phyloP scores from a whole-genome alignment of 2,888 invertebrate genomes.

The Spisula solida region DNA sequence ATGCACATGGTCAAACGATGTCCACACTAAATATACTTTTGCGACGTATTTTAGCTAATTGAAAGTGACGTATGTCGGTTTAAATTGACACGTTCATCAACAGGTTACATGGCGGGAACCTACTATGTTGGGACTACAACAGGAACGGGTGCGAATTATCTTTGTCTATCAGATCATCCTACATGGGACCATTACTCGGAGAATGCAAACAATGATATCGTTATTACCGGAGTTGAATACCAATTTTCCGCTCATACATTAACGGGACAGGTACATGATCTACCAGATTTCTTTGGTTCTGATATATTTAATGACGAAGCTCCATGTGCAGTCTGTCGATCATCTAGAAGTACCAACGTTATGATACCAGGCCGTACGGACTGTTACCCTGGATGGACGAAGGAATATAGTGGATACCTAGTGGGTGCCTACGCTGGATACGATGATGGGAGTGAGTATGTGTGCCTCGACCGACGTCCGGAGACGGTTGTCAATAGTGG shows the following conservation, averaged over 20 bases:
- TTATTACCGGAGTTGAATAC: slow-evolving; percentile 32
- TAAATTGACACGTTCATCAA: too few relatives aligned
- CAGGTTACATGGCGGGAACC: slow-evolving; percentile 43
- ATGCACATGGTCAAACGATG: too few relatives aligned
- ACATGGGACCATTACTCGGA: slow-evolving; percentile 37
- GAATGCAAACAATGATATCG: slow-evolving; percentile 14
- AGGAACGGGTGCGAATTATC: slow-evolving; percentile 40
- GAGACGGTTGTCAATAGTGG: slow-evolving; percentile 44
- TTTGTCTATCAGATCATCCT: slow-evolving; percentile 34
- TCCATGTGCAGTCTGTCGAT: slow-evolving; percentile 26
- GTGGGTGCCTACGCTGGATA: slow-evolving; percentile 21
- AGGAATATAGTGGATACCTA: slow-evolving; percentile 45
- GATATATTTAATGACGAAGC: neutral
- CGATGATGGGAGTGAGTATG: slow-evolving; percentile 32
- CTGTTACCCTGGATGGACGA: slow-evolving; percentile 43
- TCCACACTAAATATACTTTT: too few relatives aligned
- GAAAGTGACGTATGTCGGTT: too few relatives aligned
- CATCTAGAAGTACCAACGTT: neutral
- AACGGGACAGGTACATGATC: neutral
- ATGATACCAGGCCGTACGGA: slow-evolving; percentile 43
- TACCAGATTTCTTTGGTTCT: slow-evolving; percentile 22
- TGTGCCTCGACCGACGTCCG: slow-evolving; percentile 56
- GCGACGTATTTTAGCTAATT: too few relatives aligned
- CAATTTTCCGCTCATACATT: neutral
- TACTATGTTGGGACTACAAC: neutral